These are phyloP conservation scores for Rhea pennata DNA, from an alignment of 2,113 vertebrate genomes.

Conservation along the genomic window DNA sequence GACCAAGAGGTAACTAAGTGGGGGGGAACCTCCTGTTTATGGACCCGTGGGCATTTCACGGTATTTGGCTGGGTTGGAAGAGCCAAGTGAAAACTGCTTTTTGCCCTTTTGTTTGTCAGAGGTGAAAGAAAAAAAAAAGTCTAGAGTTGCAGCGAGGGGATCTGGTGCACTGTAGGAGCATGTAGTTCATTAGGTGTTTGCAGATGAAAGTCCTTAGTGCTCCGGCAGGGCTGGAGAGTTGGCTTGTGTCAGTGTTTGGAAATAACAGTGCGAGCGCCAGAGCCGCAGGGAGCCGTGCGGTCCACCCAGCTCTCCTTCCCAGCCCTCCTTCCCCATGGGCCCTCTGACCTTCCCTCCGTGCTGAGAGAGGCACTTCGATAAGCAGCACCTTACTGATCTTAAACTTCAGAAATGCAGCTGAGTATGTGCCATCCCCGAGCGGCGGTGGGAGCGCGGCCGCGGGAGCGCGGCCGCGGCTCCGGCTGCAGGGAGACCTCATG, in stretches of 20 bases:
- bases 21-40: not conserved
- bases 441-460: not conserved
- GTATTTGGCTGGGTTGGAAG: not conserved
- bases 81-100: not conserved
- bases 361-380: not conserved
- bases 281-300: not conserved
- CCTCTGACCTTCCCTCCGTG: not conserved
- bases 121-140: not conserved
- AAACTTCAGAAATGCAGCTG: no score
- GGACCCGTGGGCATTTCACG: fast-evolving
- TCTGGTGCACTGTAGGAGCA: not conserved
- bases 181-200: not conserved
- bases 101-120: not conserved
- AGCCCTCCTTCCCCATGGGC: not conserved
- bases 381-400: not conserved
- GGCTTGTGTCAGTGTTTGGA: not conserved
- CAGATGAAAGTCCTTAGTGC: not conserved
- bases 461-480: not conserved
- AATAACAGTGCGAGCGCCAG: not conserved
- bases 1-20: not conserved
- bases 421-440: not conserved
- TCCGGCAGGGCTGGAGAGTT: not conserved
- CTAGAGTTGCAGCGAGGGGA: not conserved
- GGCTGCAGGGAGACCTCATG: not conserved
- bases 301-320: not conserved